phyloP scores from a whole-genome alignment of 2,113 vertebrate species.

The Vimba vimba region DNA sequence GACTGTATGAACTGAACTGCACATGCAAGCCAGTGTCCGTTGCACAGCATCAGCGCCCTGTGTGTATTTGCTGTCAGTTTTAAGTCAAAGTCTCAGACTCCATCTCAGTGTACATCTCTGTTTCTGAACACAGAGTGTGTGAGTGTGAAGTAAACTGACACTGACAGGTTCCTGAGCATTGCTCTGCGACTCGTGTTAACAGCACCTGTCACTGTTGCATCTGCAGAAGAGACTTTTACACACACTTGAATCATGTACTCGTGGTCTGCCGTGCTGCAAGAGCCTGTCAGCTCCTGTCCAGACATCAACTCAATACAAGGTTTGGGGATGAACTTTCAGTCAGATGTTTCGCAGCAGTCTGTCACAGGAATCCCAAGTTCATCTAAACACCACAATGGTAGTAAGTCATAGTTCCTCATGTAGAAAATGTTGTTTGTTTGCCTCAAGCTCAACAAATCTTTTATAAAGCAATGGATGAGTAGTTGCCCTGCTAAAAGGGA shows the following conservation, averaged over 20 bases:
- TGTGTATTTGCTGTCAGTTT: not conserved
- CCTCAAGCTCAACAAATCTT: too few relatives aligned
- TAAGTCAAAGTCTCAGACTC: not conserved
- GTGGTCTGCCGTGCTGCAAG: not conserved
- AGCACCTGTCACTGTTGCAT: not conserved
- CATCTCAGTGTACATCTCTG: conserved; percentile 7
- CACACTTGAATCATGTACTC: not conserved
- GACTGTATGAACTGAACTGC: not conserved
- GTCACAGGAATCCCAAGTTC: not conserved
- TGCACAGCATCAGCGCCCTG: too few relatives aligned
- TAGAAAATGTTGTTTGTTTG: not conserved
- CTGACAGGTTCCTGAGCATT: not conserved
- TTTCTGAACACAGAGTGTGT: not conserved
- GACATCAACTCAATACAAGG: not conserved
- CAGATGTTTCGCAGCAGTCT: not conserved
- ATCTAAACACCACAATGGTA: not conserved
- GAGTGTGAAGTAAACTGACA: not conserved
- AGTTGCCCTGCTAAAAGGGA: too few relatives aligned
- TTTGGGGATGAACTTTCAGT: not conserved
- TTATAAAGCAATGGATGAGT: too few relatives aligned
- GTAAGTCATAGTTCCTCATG: not conserved
- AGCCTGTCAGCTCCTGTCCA: conserved; percentile 14
- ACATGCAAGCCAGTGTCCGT: too few relatives aligned
- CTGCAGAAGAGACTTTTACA: not conserved
- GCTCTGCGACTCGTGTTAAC: not conserved